A percentile compares a stretch with the other conserved stretches of the same genome.
Evolutionary conservation across 1,140 invertebrate genomes (phyloP).

Genomic region (Drosophila leontia): DNA sequence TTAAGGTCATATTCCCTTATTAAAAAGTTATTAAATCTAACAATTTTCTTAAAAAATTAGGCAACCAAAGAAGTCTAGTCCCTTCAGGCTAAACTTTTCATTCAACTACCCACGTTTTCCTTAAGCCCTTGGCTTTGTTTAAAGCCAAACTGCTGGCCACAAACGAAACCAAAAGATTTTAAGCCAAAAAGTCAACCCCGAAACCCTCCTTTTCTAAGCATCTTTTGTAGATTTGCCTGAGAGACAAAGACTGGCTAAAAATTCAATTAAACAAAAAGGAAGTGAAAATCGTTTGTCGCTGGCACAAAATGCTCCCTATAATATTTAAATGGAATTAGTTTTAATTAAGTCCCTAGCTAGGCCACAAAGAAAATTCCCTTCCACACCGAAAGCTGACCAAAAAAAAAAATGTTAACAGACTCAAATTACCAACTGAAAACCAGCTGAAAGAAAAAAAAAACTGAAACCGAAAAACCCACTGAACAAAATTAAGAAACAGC

Average conservation of each 20-base stretch:
- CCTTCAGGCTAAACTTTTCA: conserved; percentile 11
- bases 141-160: conserved; percentile 37
- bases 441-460: conserved; percentile 6
- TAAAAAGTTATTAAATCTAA: not conserved
- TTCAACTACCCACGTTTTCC: not conserved
- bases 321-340: conserved; percentile 81
- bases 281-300: conserved; percentile 54
- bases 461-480: conserved; percentile 7
- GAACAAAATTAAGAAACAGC: conserved; percentile 41
- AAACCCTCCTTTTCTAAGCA: not conserved
- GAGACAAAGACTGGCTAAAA: conserved; percentile 38
- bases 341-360: conserved; percentile 72
- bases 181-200: conserved; percentile 47
- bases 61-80: not conserved
- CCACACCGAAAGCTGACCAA: conserved; percentile 47
- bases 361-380: conserved; percentile 62
- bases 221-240: conserved; percentile 51
- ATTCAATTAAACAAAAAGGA: conserved; percentile 64
- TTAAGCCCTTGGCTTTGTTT: conserved; percentile 39
- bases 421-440: conserved; percentile 70
- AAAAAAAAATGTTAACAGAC: conserved; percentile 73
- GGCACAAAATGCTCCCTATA: conserved; percentile 64
- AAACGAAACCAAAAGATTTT: conserved; percentile 51
- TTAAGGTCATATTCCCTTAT: not conserved
- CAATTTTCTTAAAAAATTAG: conserved; percentile 5